phyloP scores from a whole-genome alignment of 1,140 invertebrate species.

The Sipha flava region DNA sequence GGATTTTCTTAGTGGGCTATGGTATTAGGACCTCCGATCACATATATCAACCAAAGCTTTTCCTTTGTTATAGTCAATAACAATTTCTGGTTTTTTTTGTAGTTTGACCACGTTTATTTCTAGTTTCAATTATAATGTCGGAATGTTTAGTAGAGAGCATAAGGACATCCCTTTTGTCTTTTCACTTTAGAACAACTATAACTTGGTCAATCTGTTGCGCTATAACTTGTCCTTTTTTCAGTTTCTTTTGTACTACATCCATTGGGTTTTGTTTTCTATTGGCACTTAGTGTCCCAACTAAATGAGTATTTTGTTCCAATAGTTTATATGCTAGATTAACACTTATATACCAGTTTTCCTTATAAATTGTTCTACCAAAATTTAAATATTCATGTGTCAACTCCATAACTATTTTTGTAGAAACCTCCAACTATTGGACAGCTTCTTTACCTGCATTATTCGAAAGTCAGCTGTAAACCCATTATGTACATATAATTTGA shows the following conservation, averaged over 20 bases:
- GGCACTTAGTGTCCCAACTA: conserved; percentile 13
- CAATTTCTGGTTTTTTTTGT: conserved; percentile 40
- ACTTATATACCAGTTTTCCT: not conserved
- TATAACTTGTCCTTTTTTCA: conserved; percentile 31
- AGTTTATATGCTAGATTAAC: not conserved
- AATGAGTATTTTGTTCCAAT: conserved; percentile 17
- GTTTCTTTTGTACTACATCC: not conserved
- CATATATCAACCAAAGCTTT: conserved; percentile 43
- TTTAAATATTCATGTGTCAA: not conserved
- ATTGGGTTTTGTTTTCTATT: conserved; percentile 27
- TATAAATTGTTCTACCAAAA: not conserved
- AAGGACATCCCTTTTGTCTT: conserved; percentile 37
- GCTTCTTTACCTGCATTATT: not conserved
- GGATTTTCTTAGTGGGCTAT: conserved; percentile 40
- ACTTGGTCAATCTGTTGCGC: conserved; percentile 14
- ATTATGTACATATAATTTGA: conserved; percentile 40
- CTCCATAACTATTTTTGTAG: not conserved
- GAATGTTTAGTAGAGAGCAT: conserved; percentile 36
- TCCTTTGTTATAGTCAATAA: conserved; percentile 43
- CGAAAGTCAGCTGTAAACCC: conserved; percentile 38
- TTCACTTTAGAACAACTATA: conserved; percentile 39
- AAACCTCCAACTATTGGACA: not conserved
- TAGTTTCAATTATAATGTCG: conserved; percentile 19
- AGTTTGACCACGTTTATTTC: conserved; percentile 23
- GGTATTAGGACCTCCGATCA: conserved; percentile 44